Evolutionary conservation across 2,797 vertebrate genomes (phyloP).

Genomic region (Morelia viridis): DNA sequence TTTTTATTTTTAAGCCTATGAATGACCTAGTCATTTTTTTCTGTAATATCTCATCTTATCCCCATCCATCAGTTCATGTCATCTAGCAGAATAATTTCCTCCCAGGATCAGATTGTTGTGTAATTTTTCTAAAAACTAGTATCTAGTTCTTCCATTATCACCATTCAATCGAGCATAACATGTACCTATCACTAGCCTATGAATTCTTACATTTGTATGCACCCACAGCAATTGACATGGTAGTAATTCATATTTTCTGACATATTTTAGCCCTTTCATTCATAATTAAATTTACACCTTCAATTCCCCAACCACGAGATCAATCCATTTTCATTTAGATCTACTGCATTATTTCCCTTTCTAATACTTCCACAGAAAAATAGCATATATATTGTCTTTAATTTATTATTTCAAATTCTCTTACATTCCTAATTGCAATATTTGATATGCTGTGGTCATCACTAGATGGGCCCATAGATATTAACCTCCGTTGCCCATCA

Average conservation of each 20-base stretch:
- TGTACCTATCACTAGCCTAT: background rate
- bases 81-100: background rate
- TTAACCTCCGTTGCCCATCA: background rate
- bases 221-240: background rate
- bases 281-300: background rate
- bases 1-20: background rate
- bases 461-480: background rate
- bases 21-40: background rate
- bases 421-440: background rate
- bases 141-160: background rate
- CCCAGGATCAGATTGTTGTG: background rate
- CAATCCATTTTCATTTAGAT: background rate
- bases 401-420: background rate
- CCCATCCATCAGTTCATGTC: slow-evolving; percentile 26
- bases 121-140: background rate
- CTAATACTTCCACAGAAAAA: background rate
- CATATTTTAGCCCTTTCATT: background rate
- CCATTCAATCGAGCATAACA: background rate
- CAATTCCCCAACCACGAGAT: background rate
- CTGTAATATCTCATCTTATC: background rate
- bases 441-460: background rate
- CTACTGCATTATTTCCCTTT: background rate
- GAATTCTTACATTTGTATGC: background rate
- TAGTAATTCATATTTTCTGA: background rate
- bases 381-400: background rate